Evolutionary conservation across 1,140 invertebrate species (phyloP), one percentile per base, ranked within the genome.

Genomic region (Schlechtendalia chinensis): DNA sequence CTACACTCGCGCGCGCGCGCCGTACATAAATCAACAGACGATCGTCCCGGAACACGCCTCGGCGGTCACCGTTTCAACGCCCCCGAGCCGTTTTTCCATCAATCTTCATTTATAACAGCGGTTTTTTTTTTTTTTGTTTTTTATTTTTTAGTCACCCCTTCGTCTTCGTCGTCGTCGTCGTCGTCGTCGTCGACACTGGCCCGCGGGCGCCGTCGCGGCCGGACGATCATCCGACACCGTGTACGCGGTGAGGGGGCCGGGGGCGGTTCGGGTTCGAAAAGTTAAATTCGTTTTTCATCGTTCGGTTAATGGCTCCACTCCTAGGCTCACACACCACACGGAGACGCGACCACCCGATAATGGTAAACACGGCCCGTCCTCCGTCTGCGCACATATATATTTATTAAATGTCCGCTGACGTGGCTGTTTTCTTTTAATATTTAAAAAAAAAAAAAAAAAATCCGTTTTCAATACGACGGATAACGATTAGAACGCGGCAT

Each of bases 281-380:
- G 74, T 77, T 27, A 77, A 61, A 79, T 29, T 61, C 54, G n/a
- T 3, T 79, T 79, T 79, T 79, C 61, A 79, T 61, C 53, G 72
- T 39, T 14, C 56, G 22, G 75, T 79, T 79, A 63, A 79, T 79
- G 58, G 74, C 47, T 45, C 32, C n/a, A n/a, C n/a, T 22, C 39
- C 3, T 58, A 75, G 1, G 19, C 19, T n/a, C 12, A 17, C 16
- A 39, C 16, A 65, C 56, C n/a, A n/a, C n/a, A n/a, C n/a, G n/a
- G n/a, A n/a, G n/a, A n/a, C n/a, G n/a, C n/a, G n/a, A n/a, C n/a
- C n/a, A n/a, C n/a, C n/a, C n/a, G n/a, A 50, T 1, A 1, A 50
- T 50, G 12, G 12, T 50, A 50, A 1, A 50, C 12, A 50, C 47
- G 8, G 47, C 47, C n/a, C 14, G 47, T 45, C 39, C 39, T 10